Conservation (phyloP, 30 jellyfish, hydroid and myxozoan genomes). For the Sanderia malayensis region DNA sequence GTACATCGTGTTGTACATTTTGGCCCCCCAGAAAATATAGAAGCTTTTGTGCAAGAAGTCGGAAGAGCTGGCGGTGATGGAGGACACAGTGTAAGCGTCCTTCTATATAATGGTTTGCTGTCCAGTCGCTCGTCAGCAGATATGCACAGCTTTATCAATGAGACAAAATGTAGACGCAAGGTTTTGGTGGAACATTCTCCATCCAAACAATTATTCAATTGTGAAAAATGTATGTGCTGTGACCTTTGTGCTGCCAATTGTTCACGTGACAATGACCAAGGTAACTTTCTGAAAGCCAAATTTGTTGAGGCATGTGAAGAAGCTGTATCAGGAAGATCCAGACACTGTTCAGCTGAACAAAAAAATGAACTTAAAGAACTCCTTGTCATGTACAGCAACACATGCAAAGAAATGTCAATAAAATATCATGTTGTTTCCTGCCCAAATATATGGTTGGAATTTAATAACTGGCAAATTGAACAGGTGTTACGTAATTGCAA, state of each 20-base stretch:
- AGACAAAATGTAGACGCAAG: not conserved
- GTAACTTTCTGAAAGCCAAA: not conserved
- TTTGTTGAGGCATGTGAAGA: too few relatives aligned
- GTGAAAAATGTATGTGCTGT: not conserved
- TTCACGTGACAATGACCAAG: not conserved
- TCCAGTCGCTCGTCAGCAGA: not conserved
- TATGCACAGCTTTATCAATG: not conserved
- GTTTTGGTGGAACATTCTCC: not conserved
- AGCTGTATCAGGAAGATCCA: too few relatives aligned
- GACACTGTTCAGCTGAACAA: conserved; percentile 6
- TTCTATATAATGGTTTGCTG: not conserved
- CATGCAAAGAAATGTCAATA: too few relatives aligned
- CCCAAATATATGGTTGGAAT: not conserved
- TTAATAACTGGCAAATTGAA: not conserved
- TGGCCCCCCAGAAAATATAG: not conserved
- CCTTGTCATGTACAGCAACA: too few relatives aligned
- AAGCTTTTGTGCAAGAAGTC: not conserved
- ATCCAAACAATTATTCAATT: not conserved
- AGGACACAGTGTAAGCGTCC: not conserved
- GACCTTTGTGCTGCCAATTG: not conserved
- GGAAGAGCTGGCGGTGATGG: not conserved
- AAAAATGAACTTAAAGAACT: not conserved
- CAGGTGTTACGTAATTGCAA: not conserved
- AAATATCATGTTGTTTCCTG: not conserved
- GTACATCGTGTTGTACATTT: not conserved